Percentiles rank a stretch among this genome's conserved stretches.
These are phyloP conservation scores for Zophobas atratus DNA, from an alignment of 1,140 invertebrate genomes.

Conservation along the genomic window DNA sequence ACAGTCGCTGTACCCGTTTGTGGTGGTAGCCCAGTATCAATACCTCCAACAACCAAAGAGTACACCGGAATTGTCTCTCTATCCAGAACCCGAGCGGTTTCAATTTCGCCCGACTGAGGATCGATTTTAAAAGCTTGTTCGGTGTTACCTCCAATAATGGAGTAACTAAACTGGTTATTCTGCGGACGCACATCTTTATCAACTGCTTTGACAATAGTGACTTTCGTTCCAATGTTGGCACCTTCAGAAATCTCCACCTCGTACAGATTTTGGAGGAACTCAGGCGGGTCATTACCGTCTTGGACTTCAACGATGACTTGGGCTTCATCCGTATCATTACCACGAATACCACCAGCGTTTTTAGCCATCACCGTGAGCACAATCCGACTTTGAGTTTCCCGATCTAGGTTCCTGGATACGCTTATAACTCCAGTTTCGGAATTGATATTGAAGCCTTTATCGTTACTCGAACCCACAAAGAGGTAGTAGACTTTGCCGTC, in stretches of 20 bases:
- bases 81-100: slow-evolving; percentile 84
- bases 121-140: slow-evolving; percentile 92
- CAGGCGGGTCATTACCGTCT: slow-evolving; percentile 96
- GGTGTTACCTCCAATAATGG: slow-evolving; percentile 88
- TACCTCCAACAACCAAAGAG: slow-evolving; percentile 89
- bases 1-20: slow-evolving; percentile 91
- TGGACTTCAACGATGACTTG: slow-evolving; percentile 94
- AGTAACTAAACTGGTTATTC: slow-evolving; percentile 94
- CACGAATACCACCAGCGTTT: slow-evolving; percentile 91
- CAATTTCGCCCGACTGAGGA: slow-evolving; percentile 86
- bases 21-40: slow-evolving; percentile 89
- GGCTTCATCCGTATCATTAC: slow-evolving; percentile 96
- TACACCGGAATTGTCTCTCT: slow-evolving; percentile 85
- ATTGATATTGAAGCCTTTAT: slow-evolving; percentile 91
- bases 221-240: slow-evolving; percentile 78
- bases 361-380: slow-evolving; percentile 95
- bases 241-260: slow-evolving; percentile 85
- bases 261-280: slow-evolving; percentile 86
- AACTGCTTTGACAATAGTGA: slow-evolving; percentile 86
- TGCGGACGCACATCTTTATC: slow-evolving; percentile 93
- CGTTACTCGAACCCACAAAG: slow-evolving; percentile 93
- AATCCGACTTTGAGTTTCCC: slow-evolving; percentile 92
- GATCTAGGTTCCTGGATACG: slow-evolving; percentile 86
- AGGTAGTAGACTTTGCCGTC: slow-evolving; percentile 94
- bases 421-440: slow-evolving; percentile 87